These are phyloP conservation scores for Octodonta nipae DNA, from an alignment of 2,888 invertebrate species.

Conservation along the genomic window DNA sequence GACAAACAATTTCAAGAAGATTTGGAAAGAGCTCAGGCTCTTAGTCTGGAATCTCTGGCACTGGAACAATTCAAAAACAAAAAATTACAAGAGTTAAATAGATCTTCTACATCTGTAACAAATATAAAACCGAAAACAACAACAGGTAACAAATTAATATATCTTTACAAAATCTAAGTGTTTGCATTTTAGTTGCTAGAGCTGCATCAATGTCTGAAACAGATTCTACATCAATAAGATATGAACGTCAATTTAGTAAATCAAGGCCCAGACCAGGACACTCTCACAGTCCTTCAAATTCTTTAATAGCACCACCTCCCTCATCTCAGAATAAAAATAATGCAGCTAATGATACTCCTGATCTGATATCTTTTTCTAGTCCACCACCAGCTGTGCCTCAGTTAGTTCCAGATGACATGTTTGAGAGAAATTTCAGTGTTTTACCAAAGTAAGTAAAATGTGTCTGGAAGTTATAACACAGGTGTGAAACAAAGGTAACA, in stretches of 20 bases:
- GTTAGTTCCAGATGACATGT: too few species aligned
- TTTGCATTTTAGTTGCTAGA: conserved; percentile 25
- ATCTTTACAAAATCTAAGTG: not conserved
- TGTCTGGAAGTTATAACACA: not conserved
- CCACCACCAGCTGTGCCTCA: conserved; percentile 44
- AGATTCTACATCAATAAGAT: conserved; percentile 23
- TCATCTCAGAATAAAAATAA: conserved; percentile 31
- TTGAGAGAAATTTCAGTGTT: conserved; percentile 45
- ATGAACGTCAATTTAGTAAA: conserved; percentile 36
- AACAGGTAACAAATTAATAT: conserved; percentile 18
- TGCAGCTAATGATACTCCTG: conserved; percentile 38
- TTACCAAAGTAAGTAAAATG: conserved; percentile 37
- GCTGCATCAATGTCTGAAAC: conserved; percentile 32
- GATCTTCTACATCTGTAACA: conserved; percentile 12
- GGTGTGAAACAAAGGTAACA: too few species aligned
- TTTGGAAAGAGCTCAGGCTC: conserved; percentile 73
- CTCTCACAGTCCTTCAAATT: conserved; percentile 33
- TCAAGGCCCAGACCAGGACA: conserved; percentile 47
- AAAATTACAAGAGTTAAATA: conserved; percentile 32
- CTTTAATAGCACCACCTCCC: conserved; percentile 38
- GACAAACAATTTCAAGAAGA: conserved; percentile 76
- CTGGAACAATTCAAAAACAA: conserved; percentile 69
- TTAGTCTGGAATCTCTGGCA: conserved; percentile 75
- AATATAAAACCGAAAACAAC: conserved; percentile 17
- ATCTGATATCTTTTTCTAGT: conserved; percentile 60